These are phyloP conservation scores for Oenanthe oenanthe DNA, from an alignment of 2,113 vertebrate genomes.

Conservation along the genomic window DNA sequence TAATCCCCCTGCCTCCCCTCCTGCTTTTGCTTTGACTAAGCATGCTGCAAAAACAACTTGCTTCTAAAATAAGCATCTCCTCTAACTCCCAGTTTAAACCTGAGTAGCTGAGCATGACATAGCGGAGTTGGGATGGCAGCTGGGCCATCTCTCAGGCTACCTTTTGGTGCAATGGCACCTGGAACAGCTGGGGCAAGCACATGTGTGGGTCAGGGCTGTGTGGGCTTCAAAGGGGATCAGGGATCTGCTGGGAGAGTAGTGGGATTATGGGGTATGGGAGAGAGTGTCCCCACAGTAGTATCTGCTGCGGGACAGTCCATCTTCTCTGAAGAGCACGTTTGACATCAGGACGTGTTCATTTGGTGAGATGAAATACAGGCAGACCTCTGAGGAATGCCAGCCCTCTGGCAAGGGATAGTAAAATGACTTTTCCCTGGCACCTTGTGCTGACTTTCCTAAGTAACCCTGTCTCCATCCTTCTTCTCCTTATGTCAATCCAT, in stretches of 20 bases:
- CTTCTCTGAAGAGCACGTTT: background rate
- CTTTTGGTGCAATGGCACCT: background rate
- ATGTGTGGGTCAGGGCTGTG: fast-evolving
- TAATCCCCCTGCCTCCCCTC: background rate
- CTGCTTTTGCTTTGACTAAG: conserved; percentile 10
- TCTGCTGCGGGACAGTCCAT: background rate
- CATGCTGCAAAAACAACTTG: conserved; percentile 68
- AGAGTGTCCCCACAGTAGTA: background rate
- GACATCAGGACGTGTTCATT: conserved; percentile 11
- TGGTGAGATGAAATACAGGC: conserved; percentile 45
- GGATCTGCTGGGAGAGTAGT: background rate
- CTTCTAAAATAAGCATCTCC: conserved; percentile 74
- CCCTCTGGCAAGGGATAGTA: background rate
- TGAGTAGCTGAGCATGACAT: conserved; percentile 60
- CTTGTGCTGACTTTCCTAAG: conserved; percentile 19
- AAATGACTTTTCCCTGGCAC: conserved; percentile 57
- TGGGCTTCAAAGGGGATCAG: background rate
- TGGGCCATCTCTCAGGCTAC: background rate
- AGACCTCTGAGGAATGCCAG: conserved; percentile 45
- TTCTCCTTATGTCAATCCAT: conserved; percentile 11
- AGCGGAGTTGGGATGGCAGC: conserved; percentile 41
- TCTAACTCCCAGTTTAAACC: conserved; percentile 67
- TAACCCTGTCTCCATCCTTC: conserved; percentile 19
- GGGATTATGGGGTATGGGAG: background rate
- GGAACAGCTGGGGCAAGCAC: background rate